Percentiles rank a stretch among this genome's conserved stretches.
These are phyloP conservation scores for Empidonax alnorum DNA, from an alignment of 2,113 vertebrate species.

Conservation along the genomic window DNA sequence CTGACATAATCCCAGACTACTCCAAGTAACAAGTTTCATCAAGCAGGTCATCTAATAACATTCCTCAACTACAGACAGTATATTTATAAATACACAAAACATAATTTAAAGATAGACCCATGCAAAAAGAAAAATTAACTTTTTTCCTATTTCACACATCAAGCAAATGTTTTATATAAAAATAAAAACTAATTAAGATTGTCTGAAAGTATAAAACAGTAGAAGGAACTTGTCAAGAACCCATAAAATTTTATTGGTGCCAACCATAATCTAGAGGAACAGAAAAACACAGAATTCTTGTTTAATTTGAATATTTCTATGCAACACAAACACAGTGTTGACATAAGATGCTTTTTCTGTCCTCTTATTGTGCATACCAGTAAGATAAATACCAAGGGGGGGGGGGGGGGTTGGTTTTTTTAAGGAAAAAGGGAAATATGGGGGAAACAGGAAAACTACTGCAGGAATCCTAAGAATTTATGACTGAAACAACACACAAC, in stretches of 20 bases:
- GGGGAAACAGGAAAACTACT: neutral
- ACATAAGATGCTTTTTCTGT: neutral
- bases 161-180: neutral
- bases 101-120: neutral
- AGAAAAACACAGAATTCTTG: neutral
- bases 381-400: neutral
- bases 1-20: neutral
- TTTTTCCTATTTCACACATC: neutral
- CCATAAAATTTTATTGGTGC: neutral
- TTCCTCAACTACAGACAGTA: neutral
- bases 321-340: neutral
- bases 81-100: neutral
- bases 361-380: neutral
- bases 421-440: neutral
- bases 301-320: neutral
- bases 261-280: neutral
- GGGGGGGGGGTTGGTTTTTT: neutral
- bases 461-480: neutral
- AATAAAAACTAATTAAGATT: neutral
- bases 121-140: neutral
- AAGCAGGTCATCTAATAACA: neutral
- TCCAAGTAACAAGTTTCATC: neutral
- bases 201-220: neutral
- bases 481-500: neutral
- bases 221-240: neutral